These are phyloP conservation scores for Acanthochromis polyacanthus DNA, from an alignment of 2,113 vertebrate genomes.

Conservation along the genomic window DNA sequence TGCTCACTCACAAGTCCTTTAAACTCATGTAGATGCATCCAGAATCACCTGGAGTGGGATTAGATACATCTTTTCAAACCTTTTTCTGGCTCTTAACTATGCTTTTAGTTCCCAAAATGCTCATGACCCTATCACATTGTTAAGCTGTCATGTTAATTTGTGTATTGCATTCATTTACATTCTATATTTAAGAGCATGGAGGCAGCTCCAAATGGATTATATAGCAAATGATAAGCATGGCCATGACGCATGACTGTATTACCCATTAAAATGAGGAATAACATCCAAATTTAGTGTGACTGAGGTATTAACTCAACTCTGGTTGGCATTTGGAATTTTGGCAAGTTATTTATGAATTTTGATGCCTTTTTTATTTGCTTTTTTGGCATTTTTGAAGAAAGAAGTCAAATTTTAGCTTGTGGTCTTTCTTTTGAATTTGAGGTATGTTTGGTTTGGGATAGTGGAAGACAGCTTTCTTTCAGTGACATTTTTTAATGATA, in stretches of 20 bases:
- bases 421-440: neutral
- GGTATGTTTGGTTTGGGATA: constrained; percentile 9
- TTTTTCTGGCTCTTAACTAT: constrained; percentile 7
- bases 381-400: neutral
- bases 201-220: constrained; percentile 48
- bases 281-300: constrained; percentile 41
- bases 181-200: constrained; percentile 62
- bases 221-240: constrained; percentile 38
- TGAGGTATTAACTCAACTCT: constrained; percentile 2
- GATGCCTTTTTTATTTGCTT: constrained; percentile 1
- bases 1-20: neutral
- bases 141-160: constrained; percentile 50
- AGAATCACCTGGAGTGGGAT: constrained; percentile 2
- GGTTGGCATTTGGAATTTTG: constrained; percentile 8
- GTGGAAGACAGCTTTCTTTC: constrained; percentile 13
- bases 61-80: constrained; percentile 7
- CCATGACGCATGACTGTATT: constrained; percentile 17
- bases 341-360: too few relatives aligned
- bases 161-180: constrained; percentile 15
- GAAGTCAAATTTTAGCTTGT: neutral
- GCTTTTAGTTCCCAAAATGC: constrained; percentile 8
- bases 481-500: neutral
- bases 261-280: constrained; percentile 15
- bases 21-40: neutral
- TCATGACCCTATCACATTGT: constrained; percentile 32